Evolutionary conservation across 2,113 vertebrate species (phyloP).

Genomic region (Neolamprologus falcicula): DNA sequence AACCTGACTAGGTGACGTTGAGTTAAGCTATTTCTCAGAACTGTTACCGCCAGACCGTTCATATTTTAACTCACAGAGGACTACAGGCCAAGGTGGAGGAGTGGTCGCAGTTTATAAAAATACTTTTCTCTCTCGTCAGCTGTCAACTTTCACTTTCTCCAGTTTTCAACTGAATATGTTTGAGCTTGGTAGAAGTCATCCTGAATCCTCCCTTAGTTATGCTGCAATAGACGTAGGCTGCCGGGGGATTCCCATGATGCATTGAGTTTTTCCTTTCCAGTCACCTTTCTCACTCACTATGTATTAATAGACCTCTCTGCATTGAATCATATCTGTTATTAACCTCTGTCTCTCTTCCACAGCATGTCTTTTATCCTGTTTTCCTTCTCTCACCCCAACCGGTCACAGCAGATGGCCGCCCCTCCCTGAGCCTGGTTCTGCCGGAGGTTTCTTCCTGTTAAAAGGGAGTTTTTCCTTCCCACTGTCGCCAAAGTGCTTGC

Average conservation of each 20-base stretch:
- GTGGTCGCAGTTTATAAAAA: not conserved
- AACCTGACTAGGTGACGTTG: not conserved
- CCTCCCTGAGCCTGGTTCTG: too few relatives aligned
- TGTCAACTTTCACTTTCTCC: not conserved
- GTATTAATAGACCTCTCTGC: not conserved
- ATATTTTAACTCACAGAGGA: not conserved
- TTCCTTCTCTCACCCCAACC: too few relatives aligned
- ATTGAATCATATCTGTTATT: not conserved
- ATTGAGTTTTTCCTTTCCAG: not conserved
- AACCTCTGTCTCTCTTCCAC: not conserved
- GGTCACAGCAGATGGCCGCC: rapidly evolving
- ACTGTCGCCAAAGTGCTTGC: too few relatives aligned
- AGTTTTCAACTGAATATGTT: not conserved
- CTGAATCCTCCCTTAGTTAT: not conserved
- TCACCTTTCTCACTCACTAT: not conserved
- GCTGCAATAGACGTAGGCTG: not conserved
- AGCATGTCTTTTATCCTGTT: rapidly evolving
- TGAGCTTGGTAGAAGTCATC: not conserved
- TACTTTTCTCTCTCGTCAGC: not conserved
- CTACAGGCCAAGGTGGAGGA: not conserved
- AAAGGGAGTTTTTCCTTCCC: too few relatives aligned
- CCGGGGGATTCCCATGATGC: not conserved
- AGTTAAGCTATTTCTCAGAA: not conserved
- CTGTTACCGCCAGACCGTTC: not conserved
- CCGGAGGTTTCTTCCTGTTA: too few relatives aligned